phyloP scores from a whole-genome alignment of 2,888 invertebrate species.

The Oscheius sp. region DNA sequence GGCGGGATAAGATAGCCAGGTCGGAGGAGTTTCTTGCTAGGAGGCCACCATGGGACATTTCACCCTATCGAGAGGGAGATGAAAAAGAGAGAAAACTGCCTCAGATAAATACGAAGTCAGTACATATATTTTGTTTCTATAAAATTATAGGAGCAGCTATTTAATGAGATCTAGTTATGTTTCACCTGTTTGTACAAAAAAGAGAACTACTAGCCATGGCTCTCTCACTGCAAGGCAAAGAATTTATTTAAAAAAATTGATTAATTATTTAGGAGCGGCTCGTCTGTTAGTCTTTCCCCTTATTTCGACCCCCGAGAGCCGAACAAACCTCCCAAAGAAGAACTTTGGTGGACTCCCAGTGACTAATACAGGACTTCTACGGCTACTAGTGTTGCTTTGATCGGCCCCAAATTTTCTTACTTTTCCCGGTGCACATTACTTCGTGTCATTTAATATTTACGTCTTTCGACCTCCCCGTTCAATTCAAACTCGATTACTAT shows the following conservation, averaged over 20 bases:
- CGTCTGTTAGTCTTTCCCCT: constrained; percentile 45
- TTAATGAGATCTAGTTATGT: constrained; percentile 3
- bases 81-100: not conserved
- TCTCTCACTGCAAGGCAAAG: not conserved
- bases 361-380: constrained; percentile 18
- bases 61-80: constrained; percentile 18
- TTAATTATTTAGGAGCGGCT: constrained; percentile 29
- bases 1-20: constrained; percentile 1
- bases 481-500: too few species aligned
- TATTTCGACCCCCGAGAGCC: constrained; percentile 47
- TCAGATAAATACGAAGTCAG: constrained; percentile 7
- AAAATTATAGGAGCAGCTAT: constrained; percentile 8
- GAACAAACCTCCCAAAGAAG: constrained; percentile 52
- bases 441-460: constrained; percentile 4
- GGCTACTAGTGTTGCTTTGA: constrained; percentile 14
- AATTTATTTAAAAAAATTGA: not conserved
- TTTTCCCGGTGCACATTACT: not conserved
- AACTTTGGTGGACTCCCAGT: constrained; percentile 48
- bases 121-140: not conserved
- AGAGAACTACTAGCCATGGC: not conserved
- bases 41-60: constrained; percentile 17
- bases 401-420: not conserved
- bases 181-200: constrained; percentile 10
- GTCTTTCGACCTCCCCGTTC: constrained; percentile 16
- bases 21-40: not conserved